Conservation (phyloP, 2,113 vertebrate genomes). For the Tichodroma muraria region DNA sequence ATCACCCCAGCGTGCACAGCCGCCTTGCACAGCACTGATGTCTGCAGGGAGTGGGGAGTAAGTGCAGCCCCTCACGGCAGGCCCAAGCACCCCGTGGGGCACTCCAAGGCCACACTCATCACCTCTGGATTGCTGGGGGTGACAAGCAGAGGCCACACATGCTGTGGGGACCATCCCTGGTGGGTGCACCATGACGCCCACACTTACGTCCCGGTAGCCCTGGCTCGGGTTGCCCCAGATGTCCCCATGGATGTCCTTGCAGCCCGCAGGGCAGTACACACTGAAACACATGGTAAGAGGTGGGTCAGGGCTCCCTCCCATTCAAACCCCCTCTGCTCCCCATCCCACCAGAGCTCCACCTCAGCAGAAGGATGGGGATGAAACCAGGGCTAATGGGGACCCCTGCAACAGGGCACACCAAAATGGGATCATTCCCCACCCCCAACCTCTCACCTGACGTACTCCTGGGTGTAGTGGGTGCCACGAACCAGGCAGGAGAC, state of each 20-base stretch:
- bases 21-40: constrained; percentile 83
- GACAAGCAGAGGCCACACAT: background rate
- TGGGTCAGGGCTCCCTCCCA: rapidly evolving
- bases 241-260: constrained; percentile 78
- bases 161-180: rapidly evolving
- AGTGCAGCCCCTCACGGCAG: background rate
- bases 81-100: background rate
- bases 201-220: constrained; percentile 86
- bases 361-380: background rate
- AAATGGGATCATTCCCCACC: background rate
- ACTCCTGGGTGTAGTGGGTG: constrained; percentile 73
- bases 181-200: background rate
- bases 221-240: constrained; percentile 79
- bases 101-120: background rate
- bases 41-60: constrained; percentile 55
- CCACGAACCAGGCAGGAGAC: constrained; percentile 82
- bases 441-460: constrained; percentile 66
- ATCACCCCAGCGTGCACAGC: constrained; percentile 79
- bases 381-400: background rate
- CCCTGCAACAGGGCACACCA: rapidly evolving
- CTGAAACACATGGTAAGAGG: constrained; percentile 36
- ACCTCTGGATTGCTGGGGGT: background rate
- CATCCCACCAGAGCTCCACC: rapidly evolving
- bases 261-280: constrained; percentile 82
- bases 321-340: background rate